Evolutionary conservation across 2,797 vertebrate species (phyloP).

Genomic region (Muscicapa striata): DNA sequence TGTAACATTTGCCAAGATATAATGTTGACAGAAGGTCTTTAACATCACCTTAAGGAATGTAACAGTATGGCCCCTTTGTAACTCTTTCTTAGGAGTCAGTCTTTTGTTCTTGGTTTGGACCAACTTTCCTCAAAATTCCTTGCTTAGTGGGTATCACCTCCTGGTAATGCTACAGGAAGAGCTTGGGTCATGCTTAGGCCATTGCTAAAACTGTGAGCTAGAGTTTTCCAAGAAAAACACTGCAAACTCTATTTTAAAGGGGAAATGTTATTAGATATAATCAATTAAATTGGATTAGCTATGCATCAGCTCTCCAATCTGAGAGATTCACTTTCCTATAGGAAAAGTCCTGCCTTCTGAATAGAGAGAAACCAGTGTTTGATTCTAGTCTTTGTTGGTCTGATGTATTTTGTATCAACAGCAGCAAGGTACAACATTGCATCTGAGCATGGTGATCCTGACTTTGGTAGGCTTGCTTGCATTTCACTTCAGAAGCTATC

Average conservation of each 20-base stretch:
- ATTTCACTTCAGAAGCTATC: background rate
- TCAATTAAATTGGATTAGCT: conserved; percentile 43
- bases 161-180: conserved; percentile 2
- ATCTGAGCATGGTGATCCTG: background rate
- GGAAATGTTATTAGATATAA: conserved; percentile 6
- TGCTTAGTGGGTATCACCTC: background rate
- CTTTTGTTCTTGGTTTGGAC: conserved; percentile 1
- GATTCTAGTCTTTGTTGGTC: background rate
- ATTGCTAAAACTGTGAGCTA: background rate
- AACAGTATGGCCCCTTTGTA: background rate
- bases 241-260: background rate
- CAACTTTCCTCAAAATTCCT: background rate
- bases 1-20: background rate
- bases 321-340: background rate
- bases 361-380: background rate
- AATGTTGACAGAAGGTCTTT: background rate
- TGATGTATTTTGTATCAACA: background rate
- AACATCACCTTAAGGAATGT: background rate
- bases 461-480: background rate
- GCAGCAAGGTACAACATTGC: background rate
- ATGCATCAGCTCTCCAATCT: background rate
- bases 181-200: background rate
- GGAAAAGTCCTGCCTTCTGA: background rate
- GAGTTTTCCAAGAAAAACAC: conserved; percentile 28
- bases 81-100: background rate